These are phyloP conservation scores for Dendronephthya gigantea DNA, from an alignment of 64 coral and sea anemone species.

Conservation along the genomic window DNA sequence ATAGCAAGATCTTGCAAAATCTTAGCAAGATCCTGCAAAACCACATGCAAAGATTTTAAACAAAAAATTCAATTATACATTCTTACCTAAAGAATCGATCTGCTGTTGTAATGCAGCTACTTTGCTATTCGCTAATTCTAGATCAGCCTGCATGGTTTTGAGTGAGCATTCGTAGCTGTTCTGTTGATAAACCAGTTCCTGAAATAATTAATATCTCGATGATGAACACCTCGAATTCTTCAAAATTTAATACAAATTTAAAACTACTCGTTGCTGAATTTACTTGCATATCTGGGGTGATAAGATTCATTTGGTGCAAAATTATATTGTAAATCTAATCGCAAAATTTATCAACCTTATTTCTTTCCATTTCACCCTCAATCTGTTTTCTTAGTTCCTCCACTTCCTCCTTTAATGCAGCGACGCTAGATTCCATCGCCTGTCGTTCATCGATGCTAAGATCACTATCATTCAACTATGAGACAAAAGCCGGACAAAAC, in stretches of 20 bases:
- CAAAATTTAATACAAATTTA: background rate
- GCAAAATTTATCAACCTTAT: background rate
- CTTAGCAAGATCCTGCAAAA: no score
- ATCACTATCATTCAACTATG: background rate
- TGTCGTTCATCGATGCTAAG: background rate
- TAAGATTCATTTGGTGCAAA: no score
- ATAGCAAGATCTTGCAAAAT: no score
- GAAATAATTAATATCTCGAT: background rate
- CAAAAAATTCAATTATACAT: no score
- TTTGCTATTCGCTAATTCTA: background rate
- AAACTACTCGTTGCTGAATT: background rate
- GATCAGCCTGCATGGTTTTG: background rate
- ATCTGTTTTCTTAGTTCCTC: background rate
- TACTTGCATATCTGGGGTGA: no score
- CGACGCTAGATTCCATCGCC: background rate
- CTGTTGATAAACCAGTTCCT: background rate
- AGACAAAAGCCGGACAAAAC: background rate
- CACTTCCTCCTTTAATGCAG: background rate
- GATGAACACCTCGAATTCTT: no score
- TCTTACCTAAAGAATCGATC: background rate
- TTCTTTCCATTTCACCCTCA: background rate
- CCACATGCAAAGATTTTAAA: no score
- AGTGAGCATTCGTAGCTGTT: background rate
- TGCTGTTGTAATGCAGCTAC: background rate
- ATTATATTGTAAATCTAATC: no score